Evolutionary conservation across 2,797 vertebrate genomes (phyloP), one percentile per base, ranked within the genome.

Genomic region (Lateolabrax maculatus): DNA sequence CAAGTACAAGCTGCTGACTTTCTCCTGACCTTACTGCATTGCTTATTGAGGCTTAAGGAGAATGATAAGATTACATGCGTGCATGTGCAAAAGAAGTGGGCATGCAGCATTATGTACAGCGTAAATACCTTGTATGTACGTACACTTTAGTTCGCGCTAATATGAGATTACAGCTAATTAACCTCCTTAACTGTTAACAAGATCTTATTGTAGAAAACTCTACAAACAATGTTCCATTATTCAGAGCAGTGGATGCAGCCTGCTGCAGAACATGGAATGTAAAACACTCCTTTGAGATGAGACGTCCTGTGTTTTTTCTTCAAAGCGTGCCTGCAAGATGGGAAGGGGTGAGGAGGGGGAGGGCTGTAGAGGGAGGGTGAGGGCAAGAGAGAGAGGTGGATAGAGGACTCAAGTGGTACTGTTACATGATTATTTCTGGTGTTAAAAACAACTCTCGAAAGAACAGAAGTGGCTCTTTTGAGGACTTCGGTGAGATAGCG

Each of bases 281-380:
- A 80, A 89, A 85, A 81, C 79, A 75, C 75, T 84, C 60, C 66
- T 79, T 72, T 79, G 78, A 86, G 72, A 86, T 72, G 87, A 84
- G 81, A 77, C 60, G 44, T 83, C 64, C 64, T 84, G 83, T 85
- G 81, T 89, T 85, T 83, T n/a, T 88, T 79, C 86, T 89, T 88
- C 84, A 86, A 88, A 89, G 89, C 41, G 43, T 72, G 75, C 77
- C 81, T 81, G 51, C 68, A 15, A 67, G 75, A 48, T 58, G 48
- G 76, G 71, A 77, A 72, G 51, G 48, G 71, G 70, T 36, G 60
- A 39, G 39, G 60, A 27, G 81, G 71, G 48, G 78, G 48, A 25
- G 69, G 69, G 6, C 41, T 43, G 57, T 48, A 41, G 62, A 67
- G 71, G 53, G 61, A 69, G 61, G 73, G 48, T 8, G 61, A 78